phyloP scores from a whole-genome alignment of 1,140 invertebrate species.

The Drosophila yakuba region DNA sequence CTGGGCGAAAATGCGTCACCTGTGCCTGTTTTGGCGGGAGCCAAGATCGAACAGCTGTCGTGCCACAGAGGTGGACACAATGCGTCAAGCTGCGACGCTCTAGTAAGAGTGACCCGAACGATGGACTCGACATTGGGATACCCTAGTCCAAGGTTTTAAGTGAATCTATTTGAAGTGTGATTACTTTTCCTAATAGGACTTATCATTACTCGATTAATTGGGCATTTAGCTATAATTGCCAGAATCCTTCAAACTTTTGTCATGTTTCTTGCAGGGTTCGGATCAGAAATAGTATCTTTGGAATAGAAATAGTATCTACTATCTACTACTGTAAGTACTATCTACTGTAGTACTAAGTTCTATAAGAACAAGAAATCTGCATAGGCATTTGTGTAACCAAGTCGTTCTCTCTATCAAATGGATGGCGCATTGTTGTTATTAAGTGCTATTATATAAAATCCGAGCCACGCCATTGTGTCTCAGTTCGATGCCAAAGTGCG shows the following conservation, averaged over 20 bases:
- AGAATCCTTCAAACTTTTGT: no score
- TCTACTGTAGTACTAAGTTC: no score
- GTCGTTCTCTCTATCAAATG: no score
- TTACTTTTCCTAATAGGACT: no score
- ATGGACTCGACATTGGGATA: not conserved
- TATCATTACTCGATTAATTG: no score
- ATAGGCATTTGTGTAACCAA: not conserved
- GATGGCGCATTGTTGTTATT: not conserved
- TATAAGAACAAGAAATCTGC: no score
- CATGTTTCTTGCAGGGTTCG: no score
- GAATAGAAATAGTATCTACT: no score
- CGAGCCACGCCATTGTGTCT: constrained; percentile 7
- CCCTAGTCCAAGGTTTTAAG: not conserved
- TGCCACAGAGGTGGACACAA: constrained; percentile 20
- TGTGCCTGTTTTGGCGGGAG: constrained; percentile 4
- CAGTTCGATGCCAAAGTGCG: constrained; percentile 27
- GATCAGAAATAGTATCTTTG: no score
- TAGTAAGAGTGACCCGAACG: constrained; percentile 17
- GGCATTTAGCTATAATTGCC: no score
- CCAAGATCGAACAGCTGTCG: constrained; percentile 37
- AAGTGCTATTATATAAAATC: not conserved
- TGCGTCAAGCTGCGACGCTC: constrained; percentile 26
- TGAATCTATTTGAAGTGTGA: no score
- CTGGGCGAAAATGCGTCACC: constrained; percentile 41
- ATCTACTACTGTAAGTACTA: no score